Conservation (phyloP, 2,888 invertebrate species). For the Flabesymbios commensalis region DNA sequence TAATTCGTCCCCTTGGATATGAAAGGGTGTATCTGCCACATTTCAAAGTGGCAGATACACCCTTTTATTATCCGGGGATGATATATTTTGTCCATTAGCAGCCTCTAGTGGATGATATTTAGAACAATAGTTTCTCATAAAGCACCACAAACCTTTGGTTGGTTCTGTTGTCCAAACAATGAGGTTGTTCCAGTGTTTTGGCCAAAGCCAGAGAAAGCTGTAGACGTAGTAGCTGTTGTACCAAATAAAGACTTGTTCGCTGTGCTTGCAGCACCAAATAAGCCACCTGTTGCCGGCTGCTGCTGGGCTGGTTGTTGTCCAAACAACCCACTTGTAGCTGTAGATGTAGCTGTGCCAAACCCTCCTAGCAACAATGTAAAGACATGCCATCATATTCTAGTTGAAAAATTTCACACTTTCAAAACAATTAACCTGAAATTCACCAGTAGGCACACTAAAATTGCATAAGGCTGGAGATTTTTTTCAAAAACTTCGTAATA, state of each 20-base stretch:
- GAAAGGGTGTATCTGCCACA: no score
- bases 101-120: background rate
- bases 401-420: no score
- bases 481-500: no score
- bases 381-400: no score
- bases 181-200: conserved; percentile 11
- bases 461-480: no score
- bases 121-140: background rate
- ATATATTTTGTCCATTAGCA: no score
- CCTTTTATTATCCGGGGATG: no score
- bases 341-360: conserved; percentile 9
- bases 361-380: no score
- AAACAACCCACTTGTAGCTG: conserved; percentile 21
- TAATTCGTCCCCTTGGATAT: no score
- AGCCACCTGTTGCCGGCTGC: conserved; percentile 12
- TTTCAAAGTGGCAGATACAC: no score
- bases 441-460: no score
- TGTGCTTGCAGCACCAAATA: conserved; percentile 37
- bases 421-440: no score
- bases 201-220: conserved; percentile 46
- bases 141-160: conserved; percentile 15
- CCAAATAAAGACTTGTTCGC: conserved; percentile 37
- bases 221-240: conserved; percentile 30
- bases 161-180: conserved; percentile 26
- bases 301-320: conserved; percentile 28